A percentile compares a stretch with the other conserved stretches of the same genome.
Evolutionary conservation across 2,888 invertebrate species (phyloP).

Genomic region (Petrolisthes cinctipes): DNA sequence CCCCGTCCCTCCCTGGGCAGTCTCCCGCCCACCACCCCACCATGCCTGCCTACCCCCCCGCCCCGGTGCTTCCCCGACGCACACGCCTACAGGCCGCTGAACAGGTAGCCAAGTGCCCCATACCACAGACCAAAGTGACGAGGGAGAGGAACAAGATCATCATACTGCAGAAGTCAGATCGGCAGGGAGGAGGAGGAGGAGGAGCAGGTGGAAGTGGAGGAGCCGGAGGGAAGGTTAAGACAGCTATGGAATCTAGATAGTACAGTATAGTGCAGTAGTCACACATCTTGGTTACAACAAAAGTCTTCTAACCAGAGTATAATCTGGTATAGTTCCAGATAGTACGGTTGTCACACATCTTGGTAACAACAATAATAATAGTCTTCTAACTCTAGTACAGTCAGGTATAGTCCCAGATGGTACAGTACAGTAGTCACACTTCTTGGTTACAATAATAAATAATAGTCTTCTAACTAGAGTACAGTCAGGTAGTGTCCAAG

Average conservation of each 20-base stretch:
- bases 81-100: slow-evolving; percentile 51
- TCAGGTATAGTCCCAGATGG: too few relatives aligned
- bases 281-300: too few relatives aligned
- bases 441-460: too few relatives aligned
- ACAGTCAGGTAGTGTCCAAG: too few relatives aligned
- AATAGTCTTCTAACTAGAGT: too few relatives aligned
- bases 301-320: too few relatives aligned
- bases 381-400: too few relatives aligned
- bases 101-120: slow-evolving; percentile 39
- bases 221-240: not conserved
- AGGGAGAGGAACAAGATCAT: slow-evolving; percentile 86
- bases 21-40: slow-evolving; percentile 5
- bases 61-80: slow-evolving; percentile 37
- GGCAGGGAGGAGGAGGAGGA: slow-evolving; percentile 3
- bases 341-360: too few relatives aligned
- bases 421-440: too few relatives aligned
- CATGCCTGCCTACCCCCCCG: slow-evolving; percentile 12
- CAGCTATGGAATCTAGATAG: slow-evolving; percentile 1
- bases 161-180: slow-evolving; percentile 72
- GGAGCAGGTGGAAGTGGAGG: not conserved
- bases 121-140: slow-evolving; percentile 79
- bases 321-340: too few relatives aligned
- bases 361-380: too few relatives aligned
- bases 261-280: too few relatives aligned
- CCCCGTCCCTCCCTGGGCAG: not conserved